Percentiles rank a stretch among this genome's conserved stretches.
Conservation (phyloP, 2,888 invertebrate genomes). For the Parthenolecanium corni region DNA sequence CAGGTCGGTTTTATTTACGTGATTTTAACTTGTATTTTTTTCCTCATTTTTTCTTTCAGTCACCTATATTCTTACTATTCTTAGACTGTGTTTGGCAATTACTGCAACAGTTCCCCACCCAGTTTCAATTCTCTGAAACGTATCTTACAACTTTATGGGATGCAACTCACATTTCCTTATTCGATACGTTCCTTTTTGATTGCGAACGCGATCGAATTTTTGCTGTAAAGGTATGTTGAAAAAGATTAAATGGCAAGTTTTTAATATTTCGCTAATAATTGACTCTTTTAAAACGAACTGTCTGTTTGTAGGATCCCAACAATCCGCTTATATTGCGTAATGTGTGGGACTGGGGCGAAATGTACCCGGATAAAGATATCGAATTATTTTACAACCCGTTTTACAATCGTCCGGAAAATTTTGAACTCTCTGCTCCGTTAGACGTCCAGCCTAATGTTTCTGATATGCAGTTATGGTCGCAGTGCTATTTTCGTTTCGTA, state of each 20-base stretch:
- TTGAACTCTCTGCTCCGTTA: slow-evolving; percentile 28
- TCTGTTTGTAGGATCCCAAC: slow-evolving; percentile 39
- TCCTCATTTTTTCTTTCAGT: slow-evolving; percentile 42
- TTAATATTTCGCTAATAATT: too few relatives aligned
- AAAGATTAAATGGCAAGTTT: background rate
- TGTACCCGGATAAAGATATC: slow-evolving; percentile 70
- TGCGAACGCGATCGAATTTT: slow-evolving; percentile 61
- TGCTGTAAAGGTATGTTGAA: slow-evolving; percentile 48
- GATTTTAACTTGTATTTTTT: slow-evolving; percentile 11
- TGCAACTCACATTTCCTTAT: slow-evolving; percentile 70
- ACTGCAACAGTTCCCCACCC: slow-evolving; percentile 70
- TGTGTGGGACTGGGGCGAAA: slow-evolving; percentile 84
- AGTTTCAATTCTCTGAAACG: slow-evolving; percentile 85
- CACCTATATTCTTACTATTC: slow-evolving; percentile 80
- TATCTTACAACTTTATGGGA: slow-evolving; percentile 90
- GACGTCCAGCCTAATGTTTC: slow-evolving; percentile 43
- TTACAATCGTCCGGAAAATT: slow-evolving; percentile 40
- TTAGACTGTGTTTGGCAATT: slow-evolving; percentile 92
- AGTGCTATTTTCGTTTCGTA: slow-evolving; percentile 84
- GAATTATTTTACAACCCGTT: slow-evolving; percentile 75
- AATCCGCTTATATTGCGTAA: slow-evolving; percentile 54
- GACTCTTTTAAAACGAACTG: background rate
- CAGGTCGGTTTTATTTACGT: too few relatives aligned
- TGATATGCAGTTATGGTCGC: slow-evolving; percentile 66
- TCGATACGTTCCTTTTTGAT: slow-evolving; percentile 88